These are phyloP conservation scores for Laspeyria flexula DNA, from an alignment of 2,888 invertebrate genomes.

Conservation along the genomic window DNA sequence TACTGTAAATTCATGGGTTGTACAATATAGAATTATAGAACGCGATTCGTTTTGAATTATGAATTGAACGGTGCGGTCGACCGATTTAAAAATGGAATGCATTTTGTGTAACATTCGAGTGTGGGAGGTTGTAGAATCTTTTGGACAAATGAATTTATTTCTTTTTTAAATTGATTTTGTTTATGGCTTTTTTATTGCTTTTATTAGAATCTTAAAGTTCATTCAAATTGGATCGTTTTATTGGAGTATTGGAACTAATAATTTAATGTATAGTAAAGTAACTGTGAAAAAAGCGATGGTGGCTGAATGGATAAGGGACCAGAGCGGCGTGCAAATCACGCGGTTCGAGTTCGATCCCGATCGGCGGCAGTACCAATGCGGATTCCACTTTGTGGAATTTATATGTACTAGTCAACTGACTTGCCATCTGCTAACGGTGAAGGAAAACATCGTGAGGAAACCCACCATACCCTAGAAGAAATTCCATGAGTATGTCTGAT, in stretches of 20 bases:
- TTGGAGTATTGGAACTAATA: not conserved
- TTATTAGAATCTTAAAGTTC: not conserved
- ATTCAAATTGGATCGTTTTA: not conserved
- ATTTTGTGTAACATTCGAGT: slow-evolving; percentile 9
- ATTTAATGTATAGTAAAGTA: too few species aligned
- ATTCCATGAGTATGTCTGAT: too few species aligned
- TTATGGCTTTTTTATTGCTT: slow-evolving; percentile 5
- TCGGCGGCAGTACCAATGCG: too few species aligned
- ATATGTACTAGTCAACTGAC: too few species aligned
- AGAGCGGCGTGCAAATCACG: too few species aligned
- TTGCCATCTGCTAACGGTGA: too few species aligned
- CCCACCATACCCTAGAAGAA: too few species aligned
- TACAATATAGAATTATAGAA: slow-evolving; percentile 15
- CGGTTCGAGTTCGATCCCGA: too few species aligned
- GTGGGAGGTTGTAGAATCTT: slow-evolving; percentile 1
- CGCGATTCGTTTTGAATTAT: slow-evolving; percentile 17
- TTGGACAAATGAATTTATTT: not conserved
- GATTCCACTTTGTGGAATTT: too few species aligned
- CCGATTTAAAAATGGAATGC: slow-evolving; percentile 22
- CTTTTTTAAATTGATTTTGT: slow-evolving; percentile 4
- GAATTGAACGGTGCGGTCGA: slow-evolving; percentile 10
- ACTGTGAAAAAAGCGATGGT: too few species aligned
- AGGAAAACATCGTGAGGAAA: too few species aligned
- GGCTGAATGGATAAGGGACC: too few species aligned
- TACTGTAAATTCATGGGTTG: slow-evolving; percentile 17